Evolutionary conservation across 2,113 vertebrate genomes (phyloP).

Genomic region (Scomber scombrus): DNA sequence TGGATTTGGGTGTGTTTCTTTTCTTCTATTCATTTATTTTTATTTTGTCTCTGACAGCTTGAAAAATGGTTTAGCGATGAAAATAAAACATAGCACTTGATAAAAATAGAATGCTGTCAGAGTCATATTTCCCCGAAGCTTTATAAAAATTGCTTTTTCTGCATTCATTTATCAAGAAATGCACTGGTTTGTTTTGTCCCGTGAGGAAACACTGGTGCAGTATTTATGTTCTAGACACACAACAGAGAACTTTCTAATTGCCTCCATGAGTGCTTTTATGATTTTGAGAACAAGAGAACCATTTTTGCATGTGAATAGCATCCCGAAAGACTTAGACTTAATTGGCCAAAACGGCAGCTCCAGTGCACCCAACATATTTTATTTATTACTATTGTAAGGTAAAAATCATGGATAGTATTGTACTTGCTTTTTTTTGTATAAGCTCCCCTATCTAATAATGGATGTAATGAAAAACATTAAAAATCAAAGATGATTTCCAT

Average conservation of each 20-base stretch:
- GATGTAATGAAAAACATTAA: neutral
- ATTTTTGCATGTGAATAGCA: conserved; percentile 49
- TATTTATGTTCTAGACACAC: conserved; percentile 67
- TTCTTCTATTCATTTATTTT: conserved; percentile 59
- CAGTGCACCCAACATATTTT: conserved; percentile 24
- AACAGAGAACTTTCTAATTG: conserved; percentile 76
- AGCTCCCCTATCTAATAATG: neutral
- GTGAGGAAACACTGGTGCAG: conserved; percentile 46
- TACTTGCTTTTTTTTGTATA: neutral
- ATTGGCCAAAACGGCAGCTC: conserved; percentile 39
- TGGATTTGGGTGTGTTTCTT: conserved; percentile 50
- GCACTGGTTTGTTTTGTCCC: conserved; percentile 63
- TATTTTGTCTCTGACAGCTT: conserved; percentile 70
- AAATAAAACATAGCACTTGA: conserved; percentile 70
- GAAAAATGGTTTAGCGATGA: conserved; percentile 70
- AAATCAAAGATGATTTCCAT: neutral
- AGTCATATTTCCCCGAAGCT: conserved; percentile 74
- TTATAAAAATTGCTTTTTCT: conserved; percentile 71
- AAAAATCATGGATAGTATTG: conserved; percentile 1
- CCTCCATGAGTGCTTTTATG: conserved; percentile 67
- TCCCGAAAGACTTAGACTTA: conserved; percentile 35
- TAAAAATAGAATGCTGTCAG: conserved; percentile 75
- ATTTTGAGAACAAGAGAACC: conserved; percentile 49
- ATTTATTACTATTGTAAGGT: conserved; percentile 52
- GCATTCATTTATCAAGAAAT: conserved; percentile 77